A percentile compares a stretch with the other conserved stretches of the same genome.
These are phyloP conservation scores for Argynnis bischoffii DNA, from an alignment of 2,888 invertebrate genomes.

Conservation along the genomic window DNA sequence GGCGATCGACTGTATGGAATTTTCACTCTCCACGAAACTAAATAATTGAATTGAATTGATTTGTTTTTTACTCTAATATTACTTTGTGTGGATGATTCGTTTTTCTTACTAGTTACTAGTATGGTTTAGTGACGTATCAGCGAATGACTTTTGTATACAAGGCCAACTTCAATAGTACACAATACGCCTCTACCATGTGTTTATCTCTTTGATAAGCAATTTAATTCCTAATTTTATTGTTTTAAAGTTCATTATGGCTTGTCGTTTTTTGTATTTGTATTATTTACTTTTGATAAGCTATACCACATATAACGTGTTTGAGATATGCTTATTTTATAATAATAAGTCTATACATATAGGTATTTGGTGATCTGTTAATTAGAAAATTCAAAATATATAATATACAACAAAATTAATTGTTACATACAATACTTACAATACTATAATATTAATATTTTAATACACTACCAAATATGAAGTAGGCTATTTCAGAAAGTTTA, in stretches of 20 bases:
- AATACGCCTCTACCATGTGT: constrained; percentile 25
- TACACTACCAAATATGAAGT: too few relatives aligned
- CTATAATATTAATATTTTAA: too few relatives aligned
- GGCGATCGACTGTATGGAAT: too few relatives aligned
- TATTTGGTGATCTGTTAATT: neutral
- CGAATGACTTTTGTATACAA: constrained; percentile 32
- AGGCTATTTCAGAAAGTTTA: too few relatives aligned
- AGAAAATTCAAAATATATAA: too few relatives aligned
- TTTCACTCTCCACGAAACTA: too few relatives aligned
- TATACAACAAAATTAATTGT: too few relatives aligned
- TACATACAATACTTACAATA: too few relatives aligned
- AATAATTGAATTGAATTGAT: too few relatives aligned
- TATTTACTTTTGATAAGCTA: constrained; percentile 31
- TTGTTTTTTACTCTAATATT: too few relatives aligned
- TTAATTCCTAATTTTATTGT: neutral
- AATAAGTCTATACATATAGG: neutral
- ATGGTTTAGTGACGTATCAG: constrained; percentile 17
- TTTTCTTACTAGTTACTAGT: constrained; percentile 7
- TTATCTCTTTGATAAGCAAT: neutral
- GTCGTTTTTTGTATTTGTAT: constrained; percentile 12
- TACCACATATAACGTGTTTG: constrained; percentile 6
- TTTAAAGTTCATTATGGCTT: constrained; percentile 1
- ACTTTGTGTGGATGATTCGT: neutral
- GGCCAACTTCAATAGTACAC: constrained; percentile 31
- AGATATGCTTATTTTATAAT: constrained; percentile 12